These are phyloP conservation scores for Lochmaea crataegi DNA, from an alignment of 2,888 invertebrate species.

Conservation along the genomic window DNA sequence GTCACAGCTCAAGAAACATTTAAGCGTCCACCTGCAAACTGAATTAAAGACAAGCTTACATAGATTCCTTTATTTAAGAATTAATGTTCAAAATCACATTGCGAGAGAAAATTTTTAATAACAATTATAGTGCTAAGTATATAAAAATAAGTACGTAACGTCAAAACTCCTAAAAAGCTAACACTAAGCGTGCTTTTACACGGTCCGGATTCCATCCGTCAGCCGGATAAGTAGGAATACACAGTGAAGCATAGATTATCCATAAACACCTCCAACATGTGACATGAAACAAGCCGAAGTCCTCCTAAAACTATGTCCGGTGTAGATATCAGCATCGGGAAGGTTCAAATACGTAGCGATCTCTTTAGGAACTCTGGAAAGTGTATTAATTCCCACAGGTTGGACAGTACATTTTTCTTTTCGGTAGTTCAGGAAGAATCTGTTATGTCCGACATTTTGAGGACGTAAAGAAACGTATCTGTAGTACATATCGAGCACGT, in stretches of 20 bases:
- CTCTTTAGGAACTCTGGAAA: slow-evolving; percentile 36
- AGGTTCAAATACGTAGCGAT: slow-evolving; percentile 42
- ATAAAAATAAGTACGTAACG: neutral
- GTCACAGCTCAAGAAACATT: too few species aligned
- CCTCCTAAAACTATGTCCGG: slow-evolving; percentile 36
- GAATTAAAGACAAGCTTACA: too few species aligned
- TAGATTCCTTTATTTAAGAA: too few species aligned
- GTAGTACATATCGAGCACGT: slow-evolving; percentile 18
- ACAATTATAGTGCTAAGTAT: neutral
- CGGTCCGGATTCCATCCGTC: too few species aligned
- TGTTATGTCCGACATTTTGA: slow-evolving; percentile 15
- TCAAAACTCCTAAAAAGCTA: neutral
- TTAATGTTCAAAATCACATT: neutral
- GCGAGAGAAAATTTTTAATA: neutral
- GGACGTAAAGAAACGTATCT: slow-evolving; percentile 20
- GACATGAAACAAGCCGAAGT: slow-evolving; percentile 23
- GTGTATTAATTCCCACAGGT: slow-evolving; percentile 38
- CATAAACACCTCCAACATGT: neutral
- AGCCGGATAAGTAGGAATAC: too few species aligned
- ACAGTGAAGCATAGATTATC: neutral
- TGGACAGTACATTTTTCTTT: slow-evolving; percentile 39
- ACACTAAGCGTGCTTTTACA: too few species aligned
- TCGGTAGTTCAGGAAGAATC: slow-evolving; percentile 39
- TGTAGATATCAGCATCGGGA: slow-evolving; percentile 37
- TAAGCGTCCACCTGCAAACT: too few species aligned